Conservation (phyloP, 2,797 vertebrate genomes). For the Periparus ater region DNA sequence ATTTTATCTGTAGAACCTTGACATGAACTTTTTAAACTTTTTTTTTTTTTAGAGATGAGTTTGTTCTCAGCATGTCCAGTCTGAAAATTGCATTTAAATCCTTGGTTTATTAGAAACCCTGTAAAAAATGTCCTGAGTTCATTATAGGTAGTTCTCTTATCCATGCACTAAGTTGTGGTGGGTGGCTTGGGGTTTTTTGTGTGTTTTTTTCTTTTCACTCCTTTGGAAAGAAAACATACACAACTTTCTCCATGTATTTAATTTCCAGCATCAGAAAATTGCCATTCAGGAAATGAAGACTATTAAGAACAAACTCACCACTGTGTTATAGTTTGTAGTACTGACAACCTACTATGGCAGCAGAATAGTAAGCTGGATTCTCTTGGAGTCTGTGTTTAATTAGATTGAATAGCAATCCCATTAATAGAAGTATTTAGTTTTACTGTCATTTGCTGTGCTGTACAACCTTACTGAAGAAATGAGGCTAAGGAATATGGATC, state of each 20-base stretch:
- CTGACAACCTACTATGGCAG: not conserved
- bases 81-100: not conserved
- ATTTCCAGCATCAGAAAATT: not conserved
- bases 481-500: not conserved
- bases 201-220: not conserved
- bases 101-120: not conserved
- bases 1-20: not conserved
- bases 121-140: not conserved
- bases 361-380: not conserved
- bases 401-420: slow-evolving; percentile 22
- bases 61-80: not conserved
- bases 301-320: not conserved
- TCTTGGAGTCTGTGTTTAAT: slow-evolving; percentile 3
- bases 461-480: not conserved
- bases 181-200: not conserved
- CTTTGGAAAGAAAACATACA: not conserved
- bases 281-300: not conserved
- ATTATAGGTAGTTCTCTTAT: not conserved
- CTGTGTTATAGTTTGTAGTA: not conserved
- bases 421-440: slow-evolving; percentile 26
- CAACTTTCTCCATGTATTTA: not conserved
- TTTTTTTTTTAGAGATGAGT: not conserved
- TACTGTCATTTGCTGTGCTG: not conserved
- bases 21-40: not conserved
- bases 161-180: not conserved